Percentiles rank a stretch among this genome's conserved stretches.
Evolutionary conservation across 2,113 vertebrate genomes (phyloP).

Genomic region (Odontesthes bonariensis): DNA sequence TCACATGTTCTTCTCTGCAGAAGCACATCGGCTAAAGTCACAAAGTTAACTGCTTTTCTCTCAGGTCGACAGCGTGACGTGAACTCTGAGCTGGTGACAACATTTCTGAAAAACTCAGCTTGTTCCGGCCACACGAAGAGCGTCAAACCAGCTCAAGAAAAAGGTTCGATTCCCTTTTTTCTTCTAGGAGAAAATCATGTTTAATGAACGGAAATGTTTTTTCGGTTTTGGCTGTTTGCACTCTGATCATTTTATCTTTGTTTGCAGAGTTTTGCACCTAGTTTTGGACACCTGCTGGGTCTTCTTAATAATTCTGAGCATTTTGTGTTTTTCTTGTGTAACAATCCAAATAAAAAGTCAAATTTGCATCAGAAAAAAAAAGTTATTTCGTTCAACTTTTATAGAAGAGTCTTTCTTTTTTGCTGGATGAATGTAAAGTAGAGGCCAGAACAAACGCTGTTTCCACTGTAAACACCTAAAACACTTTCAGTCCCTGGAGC

Average conservation of each 20-base stretch:
- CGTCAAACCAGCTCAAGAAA: constrained; percentile 32
- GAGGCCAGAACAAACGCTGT: too few relatives aligned
- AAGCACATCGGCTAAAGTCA: too few relatives aligned
- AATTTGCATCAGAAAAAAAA: not conserved
- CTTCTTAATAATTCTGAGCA: rapidly evolving
- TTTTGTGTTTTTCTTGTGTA: not conserved
- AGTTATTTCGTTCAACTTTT: not conserved
- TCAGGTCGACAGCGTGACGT: constrained; percentile 37
- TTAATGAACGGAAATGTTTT: not conserved
- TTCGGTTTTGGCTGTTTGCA: not conserved
- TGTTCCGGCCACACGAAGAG: constrained; percentile 32
- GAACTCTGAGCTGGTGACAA: constrained; percentile 22
- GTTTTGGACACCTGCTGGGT: not conserved
- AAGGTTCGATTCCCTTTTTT: constrained; percentile 45
- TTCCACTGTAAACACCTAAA: too few relatives aligned
- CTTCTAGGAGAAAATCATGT: not conserved
- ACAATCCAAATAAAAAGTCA: constrained; percentile 10
- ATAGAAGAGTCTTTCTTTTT: too few relatives aligned
- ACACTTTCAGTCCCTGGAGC: not conserved
- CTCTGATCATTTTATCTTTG: constrained; percentile 10
- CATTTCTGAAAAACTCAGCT: constrained; percentile 43
- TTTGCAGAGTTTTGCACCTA: constrained; percentile 56
- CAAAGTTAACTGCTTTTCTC: not conserved
- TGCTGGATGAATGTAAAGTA: too few relatives aligned
- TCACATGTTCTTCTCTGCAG: too few relatives aligned